A percentile compares a stretch with the other conserved stretches of the same genome.
Evolutionary conservation across 2,797 vertebrate species (phyloP).

Genomic region (Ctenopoma kingsleyae): DNA sequence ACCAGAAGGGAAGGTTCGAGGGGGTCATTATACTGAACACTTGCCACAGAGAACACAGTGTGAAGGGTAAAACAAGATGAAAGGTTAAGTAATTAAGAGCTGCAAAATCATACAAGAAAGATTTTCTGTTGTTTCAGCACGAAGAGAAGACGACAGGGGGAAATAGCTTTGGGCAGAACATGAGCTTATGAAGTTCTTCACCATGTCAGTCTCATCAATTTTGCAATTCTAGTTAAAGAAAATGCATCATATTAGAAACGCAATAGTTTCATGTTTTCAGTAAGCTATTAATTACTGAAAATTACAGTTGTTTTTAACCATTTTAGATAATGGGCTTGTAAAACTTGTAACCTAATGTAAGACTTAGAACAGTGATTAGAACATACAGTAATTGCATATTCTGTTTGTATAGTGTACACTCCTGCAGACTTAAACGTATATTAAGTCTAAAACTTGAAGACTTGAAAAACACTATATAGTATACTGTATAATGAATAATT

Average conservation of each 20-base stretch:
- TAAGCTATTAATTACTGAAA: background rate
- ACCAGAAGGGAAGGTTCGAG: conserved; percentile 45
- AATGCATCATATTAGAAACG: background rate
- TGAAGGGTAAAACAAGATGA: conserved; percentile 40
- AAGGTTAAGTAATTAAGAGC: conserved; percentile 58
- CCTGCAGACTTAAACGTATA: too few species aligned
- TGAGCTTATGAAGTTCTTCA: conserved; percentile 15
- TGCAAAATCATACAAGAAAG: conserved; percentile 25
- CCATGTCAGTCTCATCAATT: conserved; percentile 1
- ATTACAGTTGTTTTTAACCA: background rate
- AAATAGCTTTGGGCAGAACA: conserved; percentile 11
- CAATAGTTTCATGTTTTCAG: background rate
- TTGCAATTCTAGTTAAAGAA: background rate
- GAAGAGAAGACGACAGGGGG: conserved; percentile 8
- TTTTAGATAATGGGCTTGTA: background rate
- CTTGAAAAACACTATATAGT: background rate
- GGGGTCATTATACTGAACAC: conserved; percentile 42
- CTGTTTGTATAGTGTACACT: too few species aligned
- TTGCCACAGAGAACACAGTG: conserved; percentile 39
- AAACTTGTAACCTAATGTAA: too few species aligned
- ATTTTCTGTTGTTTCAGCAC: conserved; percentile 13
- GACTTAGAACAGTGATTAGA: too few species aligned
- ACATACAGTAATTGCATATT: too few species aligned
- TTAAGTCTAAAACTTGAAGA: background rate
- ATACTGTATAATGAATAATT: background rate